A percentile compares a stretch with the other conserved stretches of the same genome.
Conservation (phyloP, 2,888 invertebrate genomes). For the Pimpla rufipes region DNA sequence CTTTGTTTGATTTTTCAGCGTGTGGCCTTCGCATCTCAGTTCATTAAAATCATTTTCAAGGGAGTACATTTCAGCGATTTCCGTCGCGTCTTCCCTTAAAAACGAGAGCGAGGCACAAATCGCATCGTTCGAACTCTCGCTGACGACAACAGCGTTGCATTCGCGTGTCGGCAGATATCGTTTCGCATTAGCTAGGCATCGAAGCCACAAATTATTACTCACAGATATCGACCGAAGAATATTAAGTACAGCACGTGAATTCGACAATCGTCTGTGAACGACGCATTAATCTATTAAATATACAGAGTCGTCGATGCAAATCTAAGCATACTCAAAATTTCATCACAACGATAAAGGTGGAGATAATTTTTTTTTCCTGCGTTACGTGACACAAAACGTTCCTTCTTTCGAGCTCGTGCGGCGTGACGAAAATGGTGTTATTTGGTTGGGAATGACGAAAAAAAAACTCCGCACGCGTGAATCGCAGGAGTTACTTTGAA, state of each 20-base stretch:
- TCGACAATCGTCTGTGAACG: slow-evolving; percentile 13
- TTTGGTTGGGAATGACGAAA: no score
- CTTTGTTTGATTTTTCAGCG: not conserved
- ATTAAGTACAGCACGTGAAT: slow-evolving; percentile 27
- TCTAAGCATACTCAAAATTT: not conserved
- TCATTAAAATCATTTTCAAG: not conserved
- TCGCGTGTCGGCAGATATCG: slow-evolving; percentile 5
- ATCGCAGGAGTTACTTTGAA: no score
- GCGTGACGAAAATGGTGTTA: no score
- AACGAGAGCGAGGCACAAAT: not conserved
- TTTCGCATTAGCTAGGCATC: not conserved
- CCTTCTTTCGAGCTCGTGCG: no score
- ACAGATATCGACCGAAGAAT: slow-evolving; percentile 11
- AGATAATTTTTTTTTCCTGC: slow-evolving; percentile 4
- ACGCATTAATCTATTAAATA: slow-evolving; percentile 1
- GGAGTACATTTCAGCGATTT: no score
- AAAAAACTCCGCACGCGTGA: no score
- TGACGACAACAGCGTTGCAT: slow-evolving; percentile 8
- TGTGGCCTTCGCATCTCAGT: not conserved
- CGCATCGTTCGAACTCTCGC: not conserved
- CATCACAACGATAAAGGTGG: not conserved
- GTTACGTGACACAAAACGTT: no score
- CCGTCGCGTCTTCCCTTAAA: not conserved
- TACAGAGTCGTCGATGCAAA: slow-evolving; percentile 15
- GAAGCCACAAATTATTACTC: not conserved